phyloP scores from a whole-genome alignment of 2,888 invertebrate genomes.

The Liposcelis brunnea region DNA sequence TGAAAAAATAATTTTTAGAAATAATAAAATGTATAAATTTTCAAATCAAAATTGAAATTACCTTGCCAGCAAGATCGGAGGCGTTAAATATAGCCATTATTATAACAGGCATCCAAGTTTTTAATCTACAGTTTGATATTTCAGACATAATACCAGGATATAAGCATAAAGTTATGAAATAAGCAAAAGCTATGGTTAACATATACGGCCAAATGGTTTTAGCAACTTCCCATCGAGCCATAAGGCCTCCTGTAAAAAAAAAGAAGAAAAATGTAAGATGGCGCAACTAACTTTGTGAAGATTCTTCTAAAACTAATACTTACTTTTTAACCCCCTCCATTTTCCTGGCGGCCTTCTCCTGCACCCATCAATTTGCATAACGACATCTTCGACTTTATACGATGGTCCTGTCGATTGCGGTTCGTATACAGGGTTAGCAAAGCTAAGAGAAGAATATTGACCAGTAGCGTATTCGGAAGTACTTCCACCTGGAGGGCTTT shows the following conservation, averaged over 20 bases:
- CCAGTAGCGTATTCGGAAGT: constrained; percentile 20
- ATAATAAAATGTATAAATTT: background rate
- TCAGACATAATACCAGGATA: constrained; percentile 86
- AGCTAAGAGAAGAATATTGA: constrained; percentile 31
- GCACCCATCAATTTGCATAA: constrained; percentile 31
- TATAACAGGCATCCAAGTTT: constrained; percentile 81
- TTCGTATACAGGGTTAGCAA: constrained; percentile 71
- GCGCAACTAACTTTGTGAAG: background rate
- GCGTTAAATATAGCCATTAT: constrained; percentile 79
- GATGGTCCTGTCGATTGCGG: constrained; percentile 42
- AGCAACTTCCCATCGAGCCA: constrained; percentile 62
- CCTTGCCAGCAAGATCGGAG: constrained; percentile 72
- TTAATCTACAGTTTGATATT: constrained; percentile 63
- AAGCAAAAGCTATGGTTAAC: constrained; percentile 73
- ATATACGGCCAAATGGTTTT: constrained; percentile 78
- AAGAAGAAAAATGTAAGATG: constrained; percentile 4
- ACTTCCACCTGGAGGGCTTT: constrained; percentile 20
- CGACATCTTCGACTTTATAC: constrained; percentile 61
- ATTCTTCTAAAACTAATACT: constrained; percentile 15
- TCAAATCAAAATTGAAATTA: constrained; percentile 22
- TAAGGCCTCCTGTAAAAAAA: constrained; percentile 40
- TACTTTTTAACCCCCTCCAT: constrained; percentile 35
- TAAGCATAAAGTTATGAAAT: constrained; percentile 73
- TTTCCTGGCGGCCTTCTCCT: constrained; percentile 28
- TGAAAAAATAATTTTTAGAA: too few relatives aligned